Evolutionary conservation across 2,113 vertebrate genomes (phyloP).

Genomic region (Platanista minor): DNA sequence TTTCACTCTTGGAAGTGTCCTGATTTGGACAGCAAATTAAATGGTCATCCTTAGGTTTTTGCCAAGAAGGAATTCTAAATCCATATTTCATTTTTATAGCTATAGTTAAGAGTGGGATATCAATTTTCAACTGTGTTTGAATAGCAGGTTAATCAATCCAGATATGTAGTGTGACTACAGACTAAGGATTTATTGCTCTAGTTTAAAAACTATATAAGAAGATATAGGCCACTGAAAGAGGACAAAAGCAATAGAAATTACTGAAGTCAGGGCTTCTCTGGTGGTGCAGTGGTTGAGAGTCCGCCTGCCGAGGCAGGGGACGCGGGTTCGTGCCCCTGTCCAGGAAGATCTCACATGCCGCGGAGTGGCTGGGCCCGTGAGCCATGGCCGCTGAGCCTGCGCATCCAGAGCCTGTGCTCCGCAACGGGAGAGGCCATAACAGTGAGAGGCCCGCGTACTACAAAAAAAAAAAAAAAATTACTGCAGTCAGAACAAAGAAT

Average conservation of each 20-base stretch:
- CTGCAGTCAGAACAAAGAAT: background rate
- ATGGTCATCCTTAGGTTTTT: background rate
- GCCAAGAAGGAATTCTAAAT: background rate
- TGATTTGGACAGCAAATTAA: background rate
- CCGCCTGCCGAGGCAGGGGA: too few relatives aligned
- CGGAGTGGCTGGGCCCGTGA: too few relatives aligned
- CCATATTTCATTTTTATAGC: background rate
- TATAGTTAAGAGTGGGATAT: background rate
- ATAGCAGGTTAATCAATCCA: background rate
- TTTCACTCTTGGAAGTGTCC: background rate
- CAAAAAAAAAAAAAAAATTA: too few relatives aligned
- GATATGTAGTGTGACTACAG: background rate
- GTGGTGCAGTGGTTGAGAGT: too few relatives aligned
- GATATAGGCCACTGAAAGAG: background rate
- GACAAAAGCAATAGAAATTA: background rate
- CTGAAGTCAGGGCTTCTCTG: background rate
- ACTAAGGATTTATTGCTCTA: background rate
- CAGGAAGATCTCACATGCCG: too few relatives aligned
- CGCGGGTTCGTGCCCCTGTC: too few relatives aligned
- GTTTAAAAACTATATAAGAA: conserved; percentile 13
- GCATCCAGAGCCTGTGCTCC: too few relatives aligned
- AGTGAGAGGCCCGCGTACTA: too few relatives aligned
- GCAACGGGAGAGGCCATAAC: too few relatives aligned
- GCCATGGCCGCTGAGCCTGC: too few relatives aligned
- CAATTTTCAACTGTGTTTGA: background rate